Evolutionary conservation across 2,797 vertebrate genomes (phyloP).

Genomic region (Simalia tracyae): DNA sequence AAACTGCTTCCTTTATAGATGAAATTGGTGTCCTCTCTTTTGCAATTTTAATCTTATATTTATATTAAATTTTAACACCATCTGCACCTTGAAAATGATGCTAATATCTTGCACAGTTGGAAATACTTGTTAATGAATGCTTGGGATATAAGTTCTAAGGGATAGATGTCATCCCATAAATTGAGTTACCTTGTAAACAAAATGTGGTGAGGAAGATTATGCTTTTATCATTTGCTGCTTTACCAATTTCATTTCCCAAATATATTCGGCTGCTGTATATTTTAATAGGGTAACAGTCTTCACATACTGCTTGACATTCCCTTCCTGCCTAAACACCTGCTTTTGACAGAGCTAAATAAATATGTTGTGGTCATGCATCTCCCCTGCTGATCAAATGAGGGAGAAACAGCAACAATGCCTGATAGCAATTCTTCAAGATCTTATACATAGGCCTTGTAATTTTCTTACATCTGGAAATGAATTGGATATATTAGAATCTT

Average conservation of each 20-base stretch:
- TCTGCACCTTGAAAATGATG: slow-evolving; percentile 79
- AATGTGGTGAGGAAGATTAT: background rate
- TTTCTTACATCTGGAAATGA: background rate
- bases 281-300: background rate
- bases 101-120: slow-evolving; percentile 83
- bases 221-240: background rate
- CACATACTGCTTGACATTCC: background rate
- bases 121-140: slow-evolving; percentile 79
- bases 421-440: background rate
- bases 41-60: slow-evolving; percentile 79
- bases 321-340: background rate
- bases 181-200: slow-evolving; percentile 47
- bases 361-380: background rate
- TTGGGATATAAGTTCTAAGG: slow-evolving; percentile 50
- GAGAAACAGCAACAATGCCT: background rate
- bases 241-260: slow-evolving; percentile 25
- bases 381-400: background rate
- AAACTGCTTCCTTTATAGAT: slow-evolving; percentile 71
- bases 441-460: background rate
- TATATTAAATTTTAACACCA: slow-evolving; percentile 79
- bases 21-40: slow-evolving; percentile 74
- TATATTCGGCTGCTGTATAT: background rate
- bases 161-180: slow-evolving; percentile 7
- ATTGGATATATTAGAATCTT: background rate
- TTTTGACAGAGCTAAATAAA: background rate